Conservation (phyloP, 2,797 vertebrate genomes). For the Mus caroli region DNA sequence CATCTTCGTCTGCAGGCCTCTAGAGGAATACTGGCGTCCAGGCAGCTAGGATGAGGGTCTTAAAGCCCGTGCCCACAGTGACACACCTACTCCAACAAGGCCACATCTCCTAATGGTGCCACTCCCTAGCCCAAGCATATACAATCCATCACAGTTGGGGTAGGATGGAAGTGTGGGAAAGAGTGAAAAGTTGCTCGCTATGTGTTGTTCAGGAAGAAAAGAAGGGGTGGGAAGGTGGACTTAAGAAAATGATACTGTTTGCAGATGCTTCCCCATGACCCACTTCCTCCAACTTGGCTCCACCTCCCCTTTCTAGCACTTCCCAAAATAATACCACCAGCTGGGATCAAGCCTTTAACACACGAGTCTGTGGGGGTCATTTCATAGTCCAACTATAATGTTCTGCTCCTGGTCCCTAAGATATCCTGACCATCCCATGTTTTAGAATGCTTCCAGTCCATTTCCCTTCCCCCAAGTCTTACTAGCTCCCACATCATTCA, state of each 20-base stretch:
- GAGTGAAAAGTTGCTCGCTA: accelerated
- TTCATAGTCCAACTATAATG: not conserved
- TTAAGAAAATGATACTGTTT: not conserved
- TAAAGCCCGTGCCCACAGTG: no score
- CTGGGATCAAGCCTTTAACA: not conserved
- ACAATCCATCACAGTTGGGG: no score
- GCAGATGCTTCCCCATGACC: not conserved
- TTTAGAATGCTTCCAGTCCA: not conserved
- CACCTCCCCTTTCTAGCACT: not conserved
- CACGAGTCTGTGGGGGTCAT: not conserved
- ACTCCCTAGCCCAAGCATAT: no score
- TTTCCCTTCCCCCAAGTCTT: no score
- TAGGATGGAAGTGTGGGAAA: not conserved
- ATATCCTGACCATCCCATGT: not conserved
- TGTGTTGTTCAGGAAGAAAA: not conserved
- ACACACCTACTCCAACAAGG: no score
- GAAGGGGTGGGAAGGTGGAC: no score
- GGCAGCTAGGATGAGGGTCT: no score
- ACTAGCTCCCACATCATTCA: not conserved
- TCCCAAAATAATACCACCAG: not conserved
- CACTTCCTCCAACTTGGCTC: not conserved
- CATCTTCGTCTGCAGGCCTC: no score
- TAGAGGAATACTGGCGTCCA: no score
- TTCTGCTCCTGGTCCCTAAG: not conserved
- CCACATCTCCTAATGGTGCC: no score